These are phyloP conservation scores for Limonius californicus DNA, from an alignment of 1,140 invertebrate genomes.

Conservation along the genomic window DNA sequence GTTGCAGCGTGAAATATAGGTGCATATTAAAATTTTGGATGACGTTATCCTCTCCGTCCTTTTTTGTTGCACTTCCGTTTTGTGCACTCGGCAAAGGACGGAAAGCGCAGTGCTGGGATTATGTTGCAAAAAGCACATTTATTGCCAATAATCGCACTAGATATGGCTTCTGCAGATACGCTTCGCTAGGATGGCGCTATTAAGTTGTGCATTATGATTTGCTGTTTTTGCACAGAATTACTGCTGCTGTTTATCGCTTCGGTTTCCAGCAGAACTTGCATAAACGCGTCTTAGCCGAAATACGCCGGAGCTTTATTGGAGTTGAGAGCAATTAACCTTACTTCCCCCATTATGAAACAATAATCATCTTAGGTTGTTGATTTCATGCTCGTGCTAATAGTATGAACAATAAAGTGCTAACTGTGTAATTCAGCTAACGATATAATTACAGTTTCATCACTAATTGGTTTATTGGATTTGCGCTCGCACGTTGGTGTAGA, in stretches of 20 bases:
- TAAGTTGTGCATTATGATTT: conserved; percentile 23
- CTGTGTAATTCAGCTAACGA: not conserved
- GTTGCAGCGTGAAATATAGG: conserved; percentile 34
- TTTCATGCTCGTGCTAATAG: not conserved
- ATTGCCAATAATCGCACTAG: conserved; percentile 43
- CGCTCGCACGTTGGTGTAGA: not conserved
- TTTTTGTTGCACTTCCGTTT: not conserved
- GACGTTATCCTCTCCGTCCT: conserved; percentile 20
- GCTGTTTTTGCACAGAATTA: conserved; percentile 19
- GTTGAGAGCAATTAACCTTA: not conserved
- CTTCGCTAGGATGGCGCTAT: conserved; percentile 31
- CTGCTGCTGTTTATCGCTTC: conserved; percentile 21
- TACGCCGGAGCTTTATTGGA: too few relatives aligned
- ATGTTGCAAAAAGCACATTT: conserved; percentile 43
- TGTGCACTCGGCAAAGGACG: not conserved
- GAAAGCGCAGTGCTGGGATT: conserved; percentile 35
- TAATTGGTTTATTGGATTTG: not conserved
- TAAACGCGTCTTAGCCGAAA: too few relatives aligned
- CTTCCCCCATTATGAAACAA: not conserved
- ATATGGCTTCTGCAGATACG: conserved; percentile 42
- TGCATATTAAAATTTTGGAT: conserved; percentile 23
- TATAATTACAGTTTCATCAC: conserved; percentile 1
- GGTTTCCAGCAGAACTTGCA: too few relatives aligned
- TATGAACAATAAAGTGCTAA: conserved; percentile 1
- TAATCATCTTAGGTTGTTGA: not conserved